phyloP scores from a whole-genome alignment of 92 coral and sea anemone genomes.

The Epizoanthus ramosus region DNA sequence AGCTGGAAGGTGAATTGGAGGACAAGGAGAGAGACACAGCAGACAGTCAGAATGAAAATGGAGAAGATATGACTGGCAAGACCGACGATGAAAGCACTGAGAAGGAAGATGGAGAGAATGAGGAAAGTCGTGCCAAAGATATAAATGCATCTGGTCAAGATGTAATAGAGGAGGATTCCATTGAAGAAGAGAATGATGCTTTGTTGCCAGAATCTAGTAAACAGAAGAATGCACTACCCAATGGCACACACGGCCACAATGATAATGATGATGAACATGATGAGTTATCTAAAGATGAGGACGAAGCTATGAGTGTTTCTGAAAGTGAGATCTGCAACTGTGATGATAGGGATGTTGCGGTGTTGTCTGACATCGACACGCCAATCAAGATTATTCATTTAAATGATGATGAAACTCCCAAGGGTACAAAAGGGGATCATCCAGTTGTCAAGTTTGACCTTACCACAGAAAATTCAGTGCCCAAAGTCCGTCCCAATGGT shows the following conservation, averaged over 20 bases:
- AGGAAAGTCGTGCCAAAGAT: neutral
- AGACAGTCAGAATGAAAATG: constrained; percentile 14
- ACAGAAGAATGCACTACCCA: neutral
- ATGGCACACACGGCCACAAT: constrained; percentile 10
- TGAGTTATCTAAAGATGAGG: constrained; percentile 8
- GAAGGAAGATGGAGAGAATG: neutral
- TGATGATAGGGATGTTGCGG: constrained; percentile 36
- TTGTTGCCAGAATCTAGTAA: neutral
- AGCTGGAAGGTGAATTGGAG: constrained; percentile 23
- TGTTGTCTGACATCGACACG: constrained; percentile 34
- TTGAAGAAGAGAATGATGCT: neutral
- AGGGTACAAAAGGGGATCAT: neutral
- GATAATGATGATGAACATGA: constrained; percentile 28
- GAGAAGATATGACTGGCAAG: constrained; percentile 6
- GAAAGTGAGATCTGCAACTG: constrained; percentile 31
- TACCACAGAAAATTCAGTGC: neutral
- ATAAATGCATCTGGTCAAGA: neutral
- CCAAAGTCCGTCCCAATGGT: constrained; percentile 19
- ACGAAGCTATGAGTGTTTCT: constrained; percentile 4
- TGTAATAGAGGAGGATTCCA: neutral
- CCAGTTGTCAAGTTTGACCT: neutral
- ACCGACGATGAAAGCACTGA: constrained; percentile 16
- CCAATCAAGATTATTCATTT: neutral
- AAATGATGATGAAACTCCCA: neutral
- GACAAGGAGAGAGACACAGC: constrained; percentile 1